Percentiles rank a stretch among this genome's conserved stretches.
Evolutionary conservation across 2,888 invertebrate species (phyloP).

Genomic region (Cephus sareptanus): DNA sequence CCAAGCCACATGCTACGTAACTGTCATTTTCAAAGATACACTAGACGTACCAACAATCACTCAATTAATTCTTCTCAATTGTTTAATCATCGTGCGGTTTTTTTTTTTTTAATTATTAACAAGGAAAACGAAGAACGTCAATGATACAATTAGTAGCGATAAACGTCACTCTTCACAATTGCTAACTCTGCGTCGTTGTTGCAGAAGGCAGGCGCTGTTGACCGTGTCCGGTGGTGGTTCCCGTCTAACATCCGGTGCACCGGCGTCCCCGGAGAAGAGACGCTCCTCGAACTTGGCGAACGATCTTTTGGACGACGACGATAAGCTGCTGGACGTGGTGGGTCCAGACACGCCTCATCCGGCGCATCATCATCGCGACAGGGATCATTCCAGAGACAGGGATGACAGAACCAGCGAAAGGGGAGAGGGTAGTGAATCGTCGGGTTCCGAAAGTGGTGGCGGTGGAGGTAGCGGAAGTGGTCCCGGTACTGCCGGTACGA

Average conservation of each 20-base stretch:
- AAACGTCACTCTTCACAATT: conserved; percentile 30
- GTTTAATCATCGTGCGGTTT: conserved; percentile 25
- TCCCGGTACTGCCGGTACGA: conserved; percentile 62
- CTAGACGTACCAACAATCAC: conserved; percentile 28
- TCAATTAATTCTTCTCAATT: conserved; percentile 8
- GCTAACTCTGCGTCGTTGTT: conserved; percentile 64
- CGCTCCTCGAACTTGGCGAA: conserved; percentile 59
- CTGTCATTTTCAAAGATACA: background rate
- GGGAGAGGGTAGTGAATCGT: conserved; percentile 62
- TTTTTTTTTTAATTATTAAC: conserved; percentile 25
- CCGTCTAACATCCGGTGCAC: conserved; percentile 56
- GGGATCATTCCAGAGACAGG: conserved; percentile 59
- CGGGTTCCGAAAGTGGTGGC: conserved; percentile 70
- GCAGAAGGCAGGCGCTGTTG: conserved; percentile 66
- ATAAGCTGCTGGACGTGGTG: conserved; percentile 87
- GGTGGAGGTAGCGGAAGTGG: conserved; percentile 61
- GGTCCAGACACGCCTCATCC: conserved; percentile 87
- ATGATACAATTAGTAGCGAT: background rate
- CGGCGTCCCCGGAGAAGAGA: conserved; percentile 61
- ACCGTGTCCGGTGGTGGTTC: conserved; percentile 64
- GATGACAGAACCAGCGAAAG: conserved; percentile 61
- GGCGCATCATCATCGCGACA: conserved; percentile 62
- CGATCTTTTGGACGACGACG: conserved; percentile 77
- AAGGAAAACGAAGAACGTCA: conserved; percentile 14
- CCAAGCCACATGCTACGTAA: background rate